Conservation (phyloP, 2,113 vertebrate species). For the Patagioenas fasciata region DNA sequence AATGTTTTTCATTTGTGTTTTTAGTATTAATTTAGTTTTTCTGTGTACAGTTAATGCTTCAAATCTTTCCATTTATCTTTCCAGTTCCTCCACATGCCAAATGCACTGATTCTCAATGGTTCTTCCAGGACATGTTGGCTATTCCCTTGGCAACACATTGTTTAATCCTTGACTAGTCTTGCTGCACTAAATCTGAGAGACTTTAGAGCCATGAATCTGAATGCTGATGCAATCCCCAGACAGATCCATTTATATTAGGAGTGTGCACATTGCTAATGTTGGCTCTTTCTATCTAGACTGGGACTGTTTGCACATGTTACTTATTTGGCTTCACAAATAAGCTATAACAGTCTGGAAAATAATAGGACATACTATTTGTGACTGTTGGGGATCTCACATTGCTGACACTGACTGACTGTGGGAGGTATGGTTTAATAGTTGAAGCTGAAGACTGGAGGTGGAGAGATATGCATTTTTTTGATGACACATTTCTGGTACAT, state of each 20-base stretch:
- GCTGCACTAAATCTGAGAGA: constrained; percentile 11
- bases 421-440: background rate
- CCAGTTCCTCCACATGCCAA: background rate
- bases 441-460: background rate
- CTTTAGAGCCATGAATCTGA: background rate
- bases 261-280: background rate
- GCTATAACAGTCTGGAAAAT: background rate
- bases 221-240: background rate
- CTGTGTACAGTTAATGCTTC: background rate
- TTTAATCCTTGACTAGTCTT: constrained; percentile 31
- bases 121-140: background rate
- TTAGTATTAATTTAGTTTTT: background rate
- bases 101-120: background rate
- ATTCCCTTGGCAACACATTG: background rate
- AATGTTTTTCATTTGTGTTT: background rate
- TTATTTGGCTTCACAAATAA: background rate
- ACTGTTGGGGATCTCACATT: background rate
- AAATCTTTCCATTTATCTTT: constrained; percentile 3
- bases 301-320: background rate
- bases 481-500: background rate
- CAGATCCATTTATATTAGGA: background rate
- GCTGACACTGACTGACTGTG: background rate
- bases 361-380: background rate
- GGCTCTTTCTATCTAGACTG: background rate
- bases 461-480: background rate